These are phyloP conservation scores for Pseudomyrmex pallidus DNA, from an alignment of 1,140 invertebrate species.

Conservation along the genomic window DNA sequence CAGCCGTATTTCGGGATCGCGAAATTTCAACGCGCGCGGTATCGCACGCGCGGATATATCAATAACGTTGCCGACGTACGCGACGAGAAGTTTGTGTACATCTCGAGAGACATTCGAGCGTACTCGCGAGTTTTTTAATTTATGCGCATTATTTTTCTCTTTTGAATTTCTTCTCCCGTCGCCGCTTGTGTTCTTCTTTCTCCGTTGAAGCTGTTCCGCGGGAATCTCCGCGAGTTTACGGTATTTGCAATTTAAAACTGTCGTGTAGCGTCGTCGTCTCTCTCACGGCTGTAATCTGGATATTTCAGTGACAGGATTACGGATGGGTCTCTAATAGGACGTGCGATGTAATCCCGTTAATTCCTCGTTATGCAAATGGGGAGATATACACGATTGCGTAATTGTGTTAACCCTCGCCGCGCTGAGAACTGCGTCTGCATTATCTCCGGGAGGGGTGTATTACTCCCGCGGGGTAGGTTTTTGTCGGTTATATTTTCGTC, in stretches of 20 bases:
- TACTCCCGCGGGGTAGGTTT: no score
- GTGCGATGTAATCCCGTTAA: conserved; percentile 47
- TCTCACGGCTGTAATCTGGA: conserved; percentile 13
- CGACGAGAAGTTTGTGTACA: not conserved
- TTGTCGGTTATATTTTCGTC: not conserved
- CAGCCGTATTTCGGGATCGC: no score
- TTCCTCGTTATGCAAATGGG: conserved; percentile 53
- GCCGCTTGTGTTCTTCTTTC: not conserved
- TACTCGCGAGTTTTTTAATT: not conserved
- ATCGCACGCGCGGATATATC: not conserved
- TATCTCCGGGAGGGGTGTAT: not conserved
- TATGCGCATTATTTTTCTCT: not conserved
- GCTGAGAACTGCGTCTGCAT: conserved; percentile 35
- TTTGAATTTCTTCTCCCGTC: not conserved
- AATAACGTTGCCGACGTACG: conserved; percentile 1
- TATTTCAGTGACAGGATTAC: conserved; percentile 43
- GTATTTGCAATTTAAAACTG: not conserved
- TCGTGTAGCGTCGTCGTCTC: not conserved
- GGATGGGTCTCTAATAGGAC: conserved; percentile 35
- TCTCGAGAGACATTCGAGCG: not conserved
- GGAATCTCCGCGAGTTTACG: not conserved
- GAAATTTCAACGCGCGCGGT: no score
- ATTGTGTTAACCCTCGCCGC: conserved; percentile 38
- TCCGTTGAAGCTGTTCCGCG: not conserved
- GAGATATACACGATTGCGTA: conserved; percentile 42